Evolutionary conservation across 2,888 invertebrate genomes (phyloP), one percentile per base, ranked within the genome.

Genomic region (Frankliniella fusca): DNA sequence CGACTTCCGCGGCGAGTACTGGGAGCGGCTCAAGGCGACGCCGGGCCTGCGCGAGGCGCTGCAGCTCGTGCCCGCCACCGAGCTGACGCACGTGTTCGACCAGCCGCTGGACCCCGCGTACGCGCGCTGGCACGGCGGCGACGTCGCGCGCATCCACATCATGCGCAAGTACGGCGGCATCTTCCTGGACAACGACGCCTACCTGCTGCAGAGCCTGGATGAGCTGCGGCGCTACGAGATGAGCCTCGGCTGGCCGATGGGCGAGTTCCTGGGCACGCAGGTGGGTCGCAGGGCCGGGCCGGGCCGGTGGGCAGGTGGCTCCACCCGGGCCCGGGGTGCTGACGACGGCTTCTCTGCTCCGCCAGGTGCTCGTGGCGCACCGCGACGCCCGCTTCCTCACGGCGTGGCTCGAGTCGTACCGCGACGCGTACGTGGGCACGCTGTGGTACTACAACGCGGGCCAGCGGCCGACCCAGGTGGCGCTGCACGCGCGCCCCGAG

Each of bases 131-230:
- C 85, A 85, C 81, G 84, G 83, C 12, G 83, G 84, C n/a, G 84
- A 85, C 82, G 81, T 85, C 1, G 82, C 83, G 38, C 81, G 85
- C 28, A 83, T 87, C n/a, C 82, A 84, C n/a, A 84, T 87, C 27
- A 82, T 87, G 65, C 85, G 84, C 84, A 81, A 85, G 81, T 85
- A 85, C 81, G 87, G 87, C 12, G 87, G 87, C 15, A 87, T 87
- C 81, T 87, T 85, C 83, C 83, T 87, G 65, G 87, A 87, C 83
- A 86, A 86, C 76, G 87, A 87, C 82, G 84, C 85, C 11, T 87
- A 85, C 83, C 83, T 87, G 23, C 85, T 87, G 15, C 84, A 85
- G 80, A 85, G 85, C 12, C 83, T 87, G 79, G 85, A 87, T 82
- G 81, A 84, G 27, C 87, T 86, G 81, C 84, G 87, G 49, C 85